Conservation (phyloP, 2,113 vertebrate genomes). For the Chloroceryle aenea region DNA sequence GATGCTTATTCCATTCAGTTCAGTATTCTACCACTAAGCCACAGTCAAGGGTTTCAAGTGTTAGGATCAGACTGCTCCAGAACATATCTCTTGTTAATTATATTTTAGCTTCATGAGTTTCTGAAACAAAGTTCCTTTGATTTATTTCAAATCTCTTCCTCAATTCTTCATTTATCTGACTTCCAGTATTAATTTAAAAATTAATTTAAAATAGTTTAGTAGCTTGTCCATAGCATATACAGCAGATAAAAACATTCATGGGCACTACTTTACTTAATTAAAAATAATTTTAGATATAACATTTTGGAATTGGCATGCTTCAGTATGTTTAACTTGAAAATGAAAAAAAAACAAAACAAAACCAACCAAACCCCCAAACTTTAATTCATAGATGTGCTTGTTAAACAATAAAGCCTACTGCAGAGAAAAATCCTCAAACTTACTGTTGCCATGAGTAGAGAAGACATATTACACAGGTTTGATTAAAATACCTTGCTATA, state of each 20-base stretch:
- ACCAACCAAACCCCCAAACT: fast-evolving
- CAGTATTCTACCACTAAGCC: background rate
- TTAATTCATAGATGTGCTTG: background rate
- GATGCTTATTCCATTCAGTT: background rate
- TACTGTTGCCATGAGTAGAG: fast-evolving
- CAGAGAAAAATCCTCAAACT: background rate
- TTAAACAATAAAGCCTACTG: background rate
- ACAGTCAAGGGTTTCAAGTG: background rate
- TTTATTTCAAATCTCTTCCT: background rate
- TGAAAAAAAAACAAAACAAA: background rate
- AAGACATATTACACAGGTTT: background rate
- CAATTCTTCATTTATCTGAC: background rate
- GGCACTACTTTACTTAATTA: background rate
- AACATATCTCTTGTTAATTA: background rate
- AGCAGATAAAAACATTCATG: background rate
- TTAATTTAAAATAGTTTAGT: background rate
- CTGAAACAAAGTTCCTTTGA: background rate
- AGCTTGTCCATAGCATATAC: background rate
- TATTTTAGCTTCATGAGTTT: background rate
- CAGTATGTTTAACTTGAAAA: background rate
- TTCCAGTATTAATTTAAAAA: background rate
- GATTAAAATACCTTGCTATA: background rate
- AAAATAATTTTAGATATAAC: background rate
- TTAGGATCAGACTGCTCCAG: background rate
- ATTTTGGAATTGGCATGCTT: background rate